Base-by-base conservation (phyloP, 2,888 invertebrate genomes). In the Cacoxenus indagator region DNA sequence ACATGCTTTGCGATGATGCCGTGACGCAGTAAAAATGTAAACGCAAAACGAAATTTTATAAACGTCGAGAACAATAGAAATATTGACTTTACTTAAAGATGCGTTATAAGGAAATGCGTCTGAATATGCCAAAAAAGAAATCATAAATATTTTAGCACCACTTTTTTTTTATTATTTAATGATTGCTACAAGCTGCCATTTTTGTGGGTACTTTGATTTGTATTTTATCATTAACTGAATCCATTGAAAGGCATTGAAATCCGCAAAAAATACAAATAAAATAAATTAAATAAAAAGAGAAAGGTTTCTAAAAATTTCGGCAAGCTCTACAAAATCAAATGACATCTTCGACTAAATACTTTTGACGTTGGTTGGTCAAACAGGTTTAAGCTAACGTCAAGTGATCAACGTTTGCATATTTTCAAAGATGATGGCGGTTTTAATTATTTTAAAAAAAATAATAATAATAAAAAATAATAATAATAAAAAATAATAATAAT, bases 281-380 rank as follows among this genome's bases (percentile, higher is more conserved):
- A 24, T 6, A 54, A 54, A 19, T 26, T 57, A 57, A 26, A 57
- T 14, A 27, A 57, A 57, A 57, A 57, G 27, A 57, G 54, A 54
- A 54, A 24, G 54, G 54, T 54, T n/a, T n/a, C n/a, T 14, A 54
- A 14, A 54, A 24, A 14, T 24, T 24, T n/a, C n/a, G n/a, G n/a
- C n/a, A n/a, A n/a, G n/a, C n/a, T n/a, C n/a, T n/a, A n/a, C 46
- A 54, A 24, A 24, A 22, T 22, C 5, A 24, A 17, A 22, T 54
- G 54, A 54, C 54, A 54, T 22, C 26, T 24, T 24, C 8, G 26
- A 24, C 14, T 11, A 54, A 54, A 54, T 54, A 54, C n/a, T 37
- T 37, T 37, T 37, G 37, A 14, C 37, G 14, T 37, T 8, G 8
- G 14, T 37, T 37, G 5, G 8, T 37, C 37, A 5, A 14, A 37